Evolutionary conservation across 2,113 vertebrate genomes (phyloP).

Genomic region (Sander vitreus): DNA sequence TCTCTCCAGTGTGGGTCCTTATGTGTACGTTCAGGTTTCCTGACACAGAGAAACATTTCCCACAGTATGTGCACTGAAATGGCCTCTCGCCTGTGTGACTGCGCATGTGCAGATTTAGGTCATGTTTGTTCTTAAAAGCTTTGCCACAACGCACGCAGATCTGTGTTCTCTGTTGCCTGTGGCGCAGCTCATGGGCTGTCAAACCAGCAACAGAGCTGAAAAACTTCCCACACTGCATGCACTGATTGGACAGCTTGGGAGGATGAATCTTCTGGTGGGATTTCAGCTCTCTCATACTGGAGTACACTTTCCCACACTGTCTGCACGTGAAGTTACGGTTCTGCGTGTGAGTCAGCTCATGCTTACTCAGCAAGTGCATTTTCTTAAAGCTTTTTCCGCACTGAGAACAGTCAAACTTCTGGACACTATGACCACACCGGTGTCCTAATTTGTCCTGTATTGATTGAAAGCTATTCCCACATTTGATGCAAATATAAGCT

Average conservation of each 20-base stretch:
- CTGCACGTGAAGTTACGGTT: constrained; percentile 49
- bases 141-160: constrained; percentile 56
- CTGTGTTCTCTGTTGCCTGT: constrained; percentile 43
- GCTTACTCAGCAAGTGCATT: constrained; percentile 47
- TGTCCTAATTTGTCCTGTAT: constrained; percentile 59
- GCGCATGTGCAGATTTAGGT: constrained; percentile 63
- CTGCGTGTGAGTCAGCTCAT: constrained; percentile 54
- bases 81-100: constrained; percentile 71
- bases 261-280: constrained; percentile 61
- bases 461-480: constrained; percentile 52
- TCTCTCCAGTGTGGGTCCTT: constrained; percentile 66
- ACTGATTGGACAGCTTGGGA: constrained; percentile 41
- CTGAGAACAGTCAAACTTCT: constrained; percentile 63
- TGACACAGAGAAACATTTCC: constrained; percentile 50
- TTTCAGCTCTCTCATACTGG: constrained; percentile 51
- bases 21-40: constrained; percentile 66
- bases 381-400: constrained; percentile 66
- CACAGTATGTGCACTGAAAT: constrained; percentile 66
- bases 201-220: constrained; percentile 44
- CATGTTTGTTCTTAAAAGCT: constrained; percentile 48
- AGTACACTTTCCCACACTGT: constrained; percentile 49
- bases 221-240: constrained; percentile 59
- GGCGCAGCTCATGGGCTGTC: constrained; percentile 49
- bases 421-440: constrained; percentile 31
- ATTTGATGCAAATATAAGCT: constrained; percentile 67